Conservation (phyloP, 2,888 invertebrate species). For the Xestia sexstrigata region DNA sequence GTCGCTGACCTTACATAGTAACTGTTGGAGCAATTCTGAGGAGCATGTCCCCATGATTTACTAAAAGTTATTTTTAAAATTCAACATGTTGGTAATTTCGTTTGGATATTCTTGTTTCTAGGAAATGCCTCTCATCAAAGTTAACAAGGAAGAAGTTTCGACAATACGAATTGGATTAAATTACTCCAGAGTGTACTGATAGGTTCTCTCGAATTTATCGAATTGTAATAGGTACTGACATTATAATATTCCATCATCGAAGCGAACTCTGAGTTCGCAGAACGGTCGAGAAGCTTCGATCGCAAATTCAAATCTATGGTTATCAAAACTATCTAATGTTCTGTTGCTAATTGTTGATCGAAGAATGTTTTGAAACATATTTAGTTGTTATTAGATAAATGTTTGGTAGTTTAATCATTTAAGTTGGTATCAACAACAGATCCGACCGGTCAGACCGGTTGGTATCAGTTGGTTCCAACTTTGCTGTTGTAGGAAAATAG, state of each 20-base stretch:
- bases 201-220: not conserved
- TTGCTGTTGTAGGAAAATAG: not conserved
- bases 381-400: slow-evolving; percentile 12
- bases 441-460: no score
- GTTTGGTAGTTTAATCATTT: slow-evolving; percentile 7
- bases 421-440: not conserved
- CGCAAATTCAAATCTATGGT: slow-evolving; percentile 6
- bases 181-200: not conserved
- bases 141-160: not conserved
- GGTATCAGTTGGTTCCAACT: no score
- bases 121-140: not conserved
- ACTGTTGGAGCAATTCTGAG: not conserved
- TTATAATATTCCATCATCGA: slow-evolving; percentile 1
- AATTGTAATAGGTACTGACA: not conserved
- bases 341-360: no score
- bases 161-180: slow-evolving; percentile 3
- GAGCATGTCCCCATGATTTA: not conserved
- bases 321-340: slow-evolving; percentile 3
- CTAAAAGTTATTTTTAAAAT: not conserved
- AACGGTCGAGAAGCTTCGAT: slow-evolving; percentile 6
- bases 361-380: slow-evolving; percentile 20
- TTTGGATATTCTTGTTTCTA: not conserved
- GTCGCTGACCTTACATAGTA: not conserved
- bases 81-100: not conserved
- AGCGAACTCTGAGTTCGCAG: not conserved